Conservation (phyloP, 2,113 vertebrate species). For the Misgurnus mizolepis region DNA sequence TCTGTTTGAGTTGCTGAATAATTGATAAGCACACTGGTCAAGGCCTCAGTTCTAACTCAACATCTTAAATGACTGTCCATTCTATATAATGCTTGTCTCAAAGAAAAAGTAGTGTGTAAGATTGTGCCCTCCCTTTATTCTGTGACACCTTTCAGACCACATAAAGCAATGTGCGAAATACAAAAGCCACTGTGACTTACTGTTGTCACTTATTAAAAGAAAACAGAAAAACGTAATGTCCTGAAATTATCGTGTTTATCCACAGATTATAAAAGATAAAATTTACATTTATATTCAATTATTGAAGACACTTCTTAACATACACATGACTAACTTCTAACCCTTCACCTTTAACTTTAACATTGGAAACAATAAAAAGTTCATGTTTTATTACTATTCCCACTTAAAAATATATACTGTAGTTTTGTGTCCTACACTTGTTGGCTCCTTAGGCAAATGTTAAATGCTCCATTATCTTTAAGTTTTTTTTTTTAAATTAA, state of each 20-base stretch:
- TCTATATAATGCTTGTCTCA: not conserved
- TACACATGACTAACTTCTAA: too few species aligned
- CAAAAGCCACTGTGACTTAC: not conserved
- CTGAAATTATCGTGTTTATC: not conserved
- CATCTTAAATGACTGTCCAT: slow-evolving; percentile 10
- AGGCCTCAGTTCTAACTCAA: slow-evolving; percentile 32
- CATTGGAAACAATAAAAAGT: too few species aligned
- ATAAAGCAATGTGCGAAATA: not conserved
- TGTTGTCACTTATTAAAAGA: not conserved
- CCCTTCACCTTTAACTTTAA: too few species aligned
- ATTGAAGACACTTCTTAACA: too few species aligned
- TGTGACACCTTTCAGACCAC: slow-evolving; percentile 29
- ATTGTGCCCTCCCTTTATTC: slow-evolving; percentile 14
- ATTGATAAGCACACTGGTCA: slow-evolving; percentile 27
- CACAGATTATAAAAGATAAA: not conserved
- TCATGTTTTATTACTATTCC: too few species aligned
- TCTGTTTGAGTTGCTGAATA: slow-evolving; percentile 9
- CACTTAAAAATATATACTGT: too few species aligned
- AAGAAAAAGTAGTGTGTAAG: not conserved
- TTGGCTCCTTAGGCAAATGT: too few species aligned
- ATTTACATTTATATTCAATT: too few species aligned
- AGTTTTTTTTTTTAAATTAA: too few species aligned
- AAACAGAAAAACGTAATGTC: not conserved
- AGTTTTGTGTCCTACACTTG: too few species aligned
- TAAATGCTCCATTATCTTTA: too few species aligned